Conservation (phyloP, 2,113 vertebrate species). For the Neodon shergylaensis region DNA sequence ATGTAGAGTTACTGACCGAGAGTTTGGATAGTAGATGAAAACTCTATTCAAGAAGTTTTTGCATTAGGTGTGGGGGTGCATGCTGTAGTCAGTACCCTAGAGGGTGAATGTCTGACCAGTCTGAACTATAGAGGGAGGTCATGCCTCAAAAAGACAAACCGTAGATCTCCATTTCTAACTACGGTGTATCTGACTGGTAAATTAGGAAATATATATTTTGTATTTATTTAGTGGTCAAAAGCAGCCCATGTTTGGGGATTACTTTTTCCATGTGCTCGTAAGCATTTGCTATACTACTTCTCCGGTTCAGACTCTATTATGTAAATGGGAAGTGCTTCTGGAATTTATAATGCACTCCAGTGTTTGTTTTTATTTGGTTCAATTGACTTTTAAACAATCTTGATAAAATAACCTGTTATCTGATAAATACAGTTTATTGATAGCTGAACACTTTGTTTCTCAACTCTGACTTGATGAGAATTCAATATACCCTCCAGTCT, state of each 20-base stretch:
- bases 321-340: neutral
- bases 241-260: neutral
- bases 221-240: conserved; percentile 14
- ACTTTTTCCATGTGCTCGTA: conserved; percentile 20
- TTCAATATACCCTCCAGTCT: neutral
- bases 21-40: conserved; percentile 12
- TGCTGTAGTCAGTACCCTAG: neutral
- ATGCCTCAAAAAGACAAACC: neutral
- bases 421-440: conserved; percentile 40
- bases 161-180: neutral
- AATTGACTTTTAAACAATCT: conserved; percentile 13
- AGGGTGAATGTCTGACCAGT: neutral
- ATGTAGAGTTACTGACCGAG: neutral
- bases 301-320: neutral
- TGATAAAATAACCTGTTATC: conserved; percentile 9
- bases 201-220: neutral
- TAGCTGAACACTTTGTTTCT: neutral
- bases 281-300: neutral
- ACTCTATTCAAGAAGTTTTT: neutral
- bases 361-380: conserved; percentile 43
- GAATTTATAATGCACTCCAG: conserved; percentile 23
- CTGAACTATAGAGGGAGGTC: neutral
- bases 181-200: conserved; percentile 4
- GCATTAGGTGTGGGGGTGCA: too few species aligned
- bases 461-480: neutral